Conservation (phyloP, 1,140 invertebrate species). For the Rhizoglyphus robini region DNA sequence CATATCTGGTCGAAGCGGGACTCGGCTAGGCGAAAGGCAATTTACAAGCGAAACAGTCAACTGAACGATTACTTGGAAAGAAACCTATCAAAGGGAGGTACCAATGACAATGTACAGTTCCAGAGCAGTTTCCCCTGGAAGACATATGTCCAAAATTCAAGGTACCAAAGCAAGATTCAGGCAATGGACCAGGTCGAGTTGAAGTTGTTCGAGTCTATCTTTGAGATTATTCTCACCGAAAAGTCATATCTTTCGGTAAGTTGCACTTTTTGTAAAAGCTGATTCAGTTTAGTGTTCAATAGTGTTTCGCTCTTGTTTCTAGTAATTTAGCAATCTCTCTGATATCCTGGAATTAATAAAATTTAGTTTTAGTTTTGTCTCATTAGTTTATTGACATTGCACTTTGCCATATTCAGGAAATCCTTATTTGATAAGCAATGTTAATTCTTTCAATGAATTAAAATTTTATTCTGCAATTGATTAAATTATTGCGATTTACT, state of each 20-base stretch:
- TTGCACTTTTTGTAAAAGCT: neutral
- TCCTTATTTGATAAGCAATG: no score
- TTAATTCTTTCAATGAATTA: neutral
- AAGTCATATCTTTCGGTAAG: slow-evolving; percentile 7
- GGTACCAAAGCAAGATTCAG: neutral
- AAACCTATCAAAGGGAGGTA: neutral
- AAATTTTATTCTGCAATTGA: neutral
- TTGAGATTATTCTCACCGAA: slow-evolving; percentile 13
- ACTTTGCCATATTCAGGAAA: no score
- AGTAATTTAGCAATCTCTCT: no score
- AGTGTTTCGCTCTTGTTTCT: no score
- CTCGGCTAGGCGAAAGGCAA: neutral
- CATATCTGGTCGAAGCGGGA: neutral
- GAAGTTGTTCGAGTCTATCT: slow-evolving; percentile 1
- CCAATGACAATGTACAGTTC: neutral
- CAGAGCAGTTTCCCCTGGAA: slow-evolving; percentile 1
- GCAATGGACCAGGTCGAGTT: neutral
- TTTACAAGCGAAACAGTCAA: neutral
- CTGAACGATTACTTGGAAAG: neutral
- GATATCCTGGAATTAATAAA: no score
- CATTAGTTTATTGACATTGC: no score
- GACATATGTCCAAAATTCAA: neutral
- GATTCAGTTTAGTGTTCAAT: no score
- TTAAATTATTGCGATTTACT: neutral
- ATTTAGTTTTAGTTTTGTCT: no score